phyloP scores from a whole-genome alignment of 2,113 vertebrate genomes.

The Odocoileus hemionus region DNA sequence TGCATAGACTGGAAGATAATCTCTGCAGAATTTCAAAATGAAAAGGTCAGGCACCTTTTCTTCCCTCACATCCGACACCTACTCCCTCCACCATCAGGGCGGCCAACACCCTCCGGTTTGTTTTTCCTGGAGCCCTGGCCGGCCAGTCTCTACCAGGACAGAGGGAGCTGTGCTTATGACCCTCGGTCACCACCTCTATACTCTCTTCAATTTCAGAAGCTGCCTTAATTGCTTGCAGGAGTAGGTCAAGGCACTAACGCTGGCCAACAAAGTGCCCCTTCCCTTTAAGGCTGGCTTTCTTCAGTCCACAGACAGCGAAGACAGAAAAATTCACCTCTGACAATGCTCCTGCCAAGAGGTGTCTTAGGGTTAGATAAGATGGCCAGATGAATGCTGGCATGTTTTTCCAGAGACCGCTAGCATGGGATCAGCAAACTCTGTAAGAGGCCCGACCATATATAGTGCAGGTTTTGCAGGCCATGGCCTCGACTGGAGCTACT shows the following conservation, averaged over 20 bases:
- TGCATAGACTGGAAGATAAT: not conserved
- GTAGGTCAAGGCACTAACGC: not conserved
- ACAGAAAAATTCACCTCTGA: not conserved
- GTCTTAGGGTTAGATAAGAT: not conserved
- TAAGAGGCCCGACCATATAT: not conserved
- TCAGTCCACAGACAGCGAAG: not conserved
- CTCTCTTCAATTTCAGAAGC: not conserved
- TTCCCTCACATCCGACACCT: not conserved
- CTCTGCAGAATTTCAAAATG: not conserved
- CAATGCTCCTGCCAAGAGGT: not conserved
- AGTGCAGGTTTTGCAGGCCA: not conserved
- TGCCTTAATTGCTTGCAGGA: not conserved
- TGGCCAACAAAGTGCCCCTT: not conserved
- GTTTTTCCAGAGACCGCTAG: not conserved
- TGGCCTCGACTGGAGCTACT: not conserved
- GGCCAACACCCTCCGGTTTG: not conserved
- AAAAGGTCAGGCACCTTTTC: not conserved
- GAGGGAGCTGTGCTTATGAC: not conserved
- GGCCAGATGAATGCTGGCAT: not conserved
- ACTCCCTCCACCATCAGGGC: not conserved
- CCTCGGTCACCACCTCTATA: not conserved
- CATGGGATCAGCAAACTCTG: not conserved
- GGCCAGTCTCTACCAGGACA: not conserved
- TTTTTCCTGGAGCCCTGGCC: not conserved
- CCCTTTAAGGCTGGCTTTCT: not conserved